Base-by-base conservation (phyloP, 92 coral and sea anemone species). In the Pocillopora grandis region DNA sequence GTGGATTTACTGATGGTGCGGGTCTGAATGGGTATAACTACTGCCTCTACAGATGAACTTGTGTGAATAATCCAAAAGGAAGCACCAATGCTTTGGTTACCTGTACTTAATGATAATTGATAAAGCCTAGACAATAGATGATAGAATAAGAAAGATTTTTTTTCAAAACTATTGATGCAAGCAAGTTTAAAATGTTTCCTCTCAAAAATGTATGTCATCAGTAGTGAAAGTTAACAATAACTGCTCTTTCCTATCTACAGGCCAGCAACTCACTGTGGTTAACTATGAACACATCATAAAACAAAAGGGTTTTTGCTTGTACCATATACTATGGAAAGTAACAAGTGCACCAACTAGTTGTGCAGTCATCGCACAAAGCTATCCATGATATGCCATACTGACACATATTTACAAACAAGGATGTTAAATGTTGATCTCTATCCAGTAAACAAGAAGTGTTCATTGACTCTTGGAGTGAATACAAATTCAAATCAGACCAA, bases 241-340 rank as follows among this genome's bases (percentile, higher is more conserved):
- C 77, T 69, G 76, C 58, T 20, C 15, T 35, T 48, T 77, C 14
- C 80, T 80, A 80, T 80, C 85, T 80, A 80, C 85, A 80, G 37
- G 10, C 83, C 27, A 23, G 55, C 9, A 55, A 79, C 55, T 9
- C 23, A 55, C 15, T 55, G 9, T 21, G 73, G 13, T 2, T 14
- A 71, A 21, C 55, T 62, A 18, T 77, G 3, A 15, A 13, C 66
- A 27, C 1, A 12, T 79, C 10, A 5, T 2, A 23, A 23, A 67
- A 6, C 74, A 10, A 31, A 27, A 8, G 61, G 73, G 12, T 9
- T 13, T 66, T 63, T 63, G 67, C 75, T 79, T 66, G 62, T 27
- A 55, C 65, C 14, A 21, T 70, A 70, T 55, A 70, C 49, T 19
- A 52, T 35, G 42, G 19, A 55, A 78, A 78, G 33, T 15, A 37